Conservation (phyloP, 2,797 vertebrate genomes). For the Acridotheres tristis region DNA sequence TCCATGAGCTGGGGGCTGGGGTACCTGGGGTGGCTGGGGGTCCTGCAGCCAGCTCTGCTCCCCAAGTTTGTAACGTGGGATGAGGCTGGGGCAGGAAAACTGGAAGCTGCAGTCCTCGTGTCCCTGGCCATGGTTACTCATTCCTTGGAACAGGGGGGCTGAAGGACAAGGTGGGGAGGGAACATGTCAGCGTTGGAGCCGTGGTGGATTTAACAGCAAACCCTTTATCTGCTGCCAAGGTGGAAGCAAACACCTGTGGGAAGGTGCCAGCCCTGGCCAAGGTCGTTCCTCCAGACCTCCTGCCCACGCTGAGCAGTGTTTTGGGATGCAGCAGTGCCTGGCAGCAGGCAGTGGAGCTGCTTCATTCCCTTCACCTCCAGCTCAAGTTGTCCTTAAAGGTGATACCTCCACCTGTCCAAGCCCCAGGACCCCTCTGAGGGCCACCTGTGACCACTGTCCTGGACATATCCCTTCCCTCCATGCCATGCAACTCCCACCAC, state of each 20-base stretch:
- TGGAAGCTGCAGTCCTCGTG: fast-evolving
- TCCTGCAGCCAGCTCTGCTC: not conserved
- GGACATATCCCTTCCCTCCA: not conserved
- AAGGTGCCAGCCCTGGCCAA: not conserved
- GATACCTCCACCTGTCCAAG: not conserved
- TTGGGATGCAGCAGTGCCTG: not conserved
- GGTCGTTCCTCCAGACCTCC: not conserved
- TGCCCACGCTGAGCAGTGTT: fast-evolving
- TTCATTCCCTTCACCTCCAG: not conserved
- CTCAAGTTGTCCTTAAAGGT: not conserved
- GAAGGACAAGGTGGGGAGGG: not conserved
- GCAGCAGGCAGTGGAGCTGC: not conserved
- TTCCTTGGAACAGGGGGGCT: not conserved
- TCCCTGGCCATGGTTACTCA: not conserved
- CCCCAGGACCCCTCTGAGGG: not conserved
- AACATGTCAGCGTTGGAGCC: not conserved
- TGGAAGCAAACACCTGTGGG: not conserved
- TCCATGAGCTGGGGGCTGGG: not conserved
- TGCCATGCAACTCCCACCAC: not conserved
- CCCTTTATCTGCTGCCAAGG: not conserved
- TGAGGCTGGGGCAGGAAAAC: not conserved
- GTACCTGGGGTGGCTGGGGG: not conserved
- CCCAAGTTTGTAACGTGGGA: fast-evolving
- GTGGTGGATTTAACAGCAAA: not conserved
- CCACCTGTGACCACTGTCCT: not conserved